A percentile compares a stretch with the other conserved stretches of the same genome.
Conservation (phyloP, 2,113 vertebrate species). For the Hypomesus transpacificus region DNA sequence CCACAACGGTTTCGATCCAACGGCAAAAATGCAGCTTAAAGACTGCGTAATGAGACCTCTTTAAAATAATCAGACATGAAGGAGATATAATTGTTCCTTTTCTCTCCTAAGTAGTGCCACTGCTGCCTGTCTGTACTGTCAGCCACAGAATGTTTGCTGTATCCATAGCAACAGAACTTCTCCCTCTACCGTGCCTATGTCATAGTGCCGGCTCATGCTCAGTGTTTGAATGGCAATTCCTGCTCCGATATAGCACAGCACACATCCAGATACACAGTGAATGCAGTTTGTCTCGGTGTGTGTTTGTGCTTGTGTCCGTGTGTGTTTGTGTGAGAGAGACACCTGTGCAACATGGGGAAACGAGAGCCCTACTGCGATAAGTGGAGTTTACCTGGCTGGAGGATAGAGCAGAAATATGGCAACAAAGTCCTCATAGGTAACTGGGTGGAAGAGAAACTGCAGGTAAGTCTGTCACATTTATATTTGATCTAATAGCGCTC, state of each 20-base stretch:
- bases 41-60: no score
- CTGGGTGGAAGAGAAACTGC: slow-evolving; percentile 75
- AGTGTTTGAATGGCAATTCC: slow-evolving; percentile 28
- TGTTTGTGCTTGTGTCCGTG: no score
- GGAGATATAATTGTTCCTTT: background rate
- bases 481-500: background rate
- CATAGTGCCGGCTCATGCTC: slow-evolving; percentile 26
- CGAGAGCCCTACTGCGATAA: slow-evolving; percentile 36
- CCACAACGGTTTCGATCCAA: no score
- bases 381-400: slow-evolving; percentile 68
- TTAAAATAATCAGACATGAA: no score
- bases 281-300: no score
- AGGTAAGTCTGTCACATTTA: slow-evolving; percentile 59
- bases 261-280: background rate
- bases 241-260: slow-evolving; percentile 7
- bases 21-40: no score
- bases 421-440: slow-evolving; percentile 74
- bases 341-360: slow-evolving; percentile 21
- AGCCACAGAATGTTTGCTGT: slow-evolving; percentile 54
- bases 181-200: slow-evolving; percentile 28
- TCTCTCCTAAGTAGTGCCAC: slow-evolving; percentile 23
- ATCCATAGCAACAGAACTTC: slow-evolving; percentile 69
- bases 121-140: slow-evolving; percentile 32
- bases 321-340: slow-evolving; percentile 10
- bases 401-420: slow-evolving; percentile 66